Evolutionary conservation across 92 coral and sea anemone genomes (phyloP), one percentile per base, ranked within the genome.

Genomic region (Porites lobata): DNA sequence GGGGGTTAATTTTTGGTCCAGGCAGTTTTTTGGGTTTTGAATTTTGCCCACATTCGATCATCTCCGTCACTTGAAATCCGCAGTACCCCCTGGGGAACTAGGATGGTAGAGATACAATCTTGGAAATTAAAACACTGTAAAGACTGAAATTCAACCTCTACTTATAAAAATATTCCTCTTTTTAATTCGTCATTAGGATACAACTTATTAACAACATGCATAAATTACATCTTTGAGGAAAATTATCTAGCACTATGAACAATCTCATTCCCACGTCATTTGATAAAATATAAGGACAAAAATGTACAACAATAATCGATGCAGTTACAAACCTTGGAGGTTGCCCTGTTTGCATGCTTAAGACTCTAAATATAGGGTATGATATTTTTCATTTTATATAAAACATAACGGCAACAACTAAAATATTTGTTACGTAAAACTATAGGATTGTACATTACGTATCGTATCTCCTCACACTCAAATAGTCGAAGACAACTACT

Each of bases 211-310:
- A 82, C 86, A 82, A 18, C 13, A 38, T 4, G 47, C 47, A 75
- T 75, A 75, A 75, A 53, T 75, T 82, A 82, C 78, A 82, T 19
- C 78, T 81, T 52, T 3, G 54, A 82, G 76, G 65, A 81, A 71
- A 63, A 20, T 38, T 38, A 38, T 38, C 47, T 38, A 38, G 0
- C 47, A 38, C 47, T 38, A 38, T 38, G 47, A 38, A 38, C 47
- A 38, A 38, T 24, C 57, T 56, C 21, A 17, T 61, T 29, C 13
- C 47, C 47, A 38, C 47, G 47, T 65, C 50, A 15, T 12, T n/a
- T 26, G 11, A 15, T 78, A 18, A n/a, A 19, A 78, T n/a, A 64
- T n/a, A 50, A 56, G 22, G 11, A 61, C 29, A 24, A n/a, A 64
- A 78, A 29, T 53, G 61, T 78, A 8, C 24, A 57, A 71, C 51